Evolutionary conservation across 2,888 invertebrate species (phyloP), one percentile per base, ranked within the genome.

Genomic region (Seira musarum): DNA sequence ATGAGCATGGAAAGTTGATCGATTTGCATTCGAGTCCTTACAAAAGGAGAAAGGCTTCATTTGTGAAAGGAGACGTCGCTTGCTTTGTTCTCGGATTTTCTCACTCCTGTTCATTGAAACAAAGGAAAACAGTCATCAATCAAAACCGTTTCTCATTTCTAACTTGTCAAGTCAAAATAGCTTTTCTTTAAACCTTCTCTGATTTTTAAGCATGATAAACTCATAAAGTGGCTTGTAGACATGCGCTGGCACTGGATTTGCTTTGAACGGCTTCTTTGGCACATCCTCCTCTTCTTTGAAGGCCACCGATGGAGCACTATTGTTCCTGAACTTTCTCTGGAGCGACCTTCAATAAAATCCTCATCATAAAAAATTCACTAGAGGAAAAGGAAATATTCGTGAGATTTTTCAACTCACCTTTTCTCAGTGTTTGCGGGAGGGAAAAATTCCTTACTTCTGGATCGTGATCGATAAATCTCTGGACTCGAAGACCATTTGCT

Each of bases 21-120:
- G 64, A 30, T 17, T 24, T 21, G 64, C 8, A 8, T 73, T 78
- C 0, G 68, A 67, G 10, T 82, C 73, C 46, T 80, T 77, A 60
- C 63, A 74, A 60, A 86, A 86, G 1, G 85, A 85, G 76, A 86
- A 86, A 19, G 86, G 86, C 64, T 85, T 86, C 19, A 86, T 82
- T 80, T 86, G 86, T 13, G 86, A 74, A 53, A 86, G 49, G 2
- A 86, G 72, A 22, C 82, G 85, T 40, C 82, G 84, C 57, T 86
- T 86, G 65, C 85, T 85, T 78, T 85, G 80, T 67, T 86, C 86
- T 61, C 81, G 49, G 15, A 85, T 80, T 53, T 80, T 70, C 21
- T 82, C 76, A 46, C 84, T 84, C 70, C 83, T 83, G 30, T 30
- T 30, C 30, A 30, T 30, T 60, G 22, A 25, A 30, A 30, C 30